Conservation (phyloP, 2,113 vertebrate species). For the Oenanthe oenanthe region DNA sequence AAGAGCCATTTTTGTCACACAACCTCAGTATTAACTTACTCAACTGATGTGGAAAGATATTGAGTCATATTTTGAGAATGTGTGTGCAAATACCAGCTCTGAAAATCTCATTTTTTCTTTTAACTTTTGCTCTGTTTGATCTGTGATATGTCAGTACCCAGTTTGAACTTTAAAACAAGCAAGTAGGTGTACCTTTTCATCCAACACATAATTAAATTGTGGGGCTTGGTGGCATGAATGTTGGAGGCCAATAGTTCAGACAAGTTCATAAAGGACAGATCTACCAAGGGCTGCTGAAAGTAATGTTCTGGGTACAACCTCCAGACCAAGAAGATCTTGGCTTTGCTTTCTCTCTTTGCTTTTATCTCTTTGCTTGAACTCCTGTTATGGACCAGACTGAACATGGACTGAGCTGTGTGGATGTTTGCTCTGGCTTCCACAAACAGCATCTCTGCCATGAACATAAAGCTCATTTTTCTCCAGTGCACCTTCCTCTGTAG, state of each 20-base stretch:
- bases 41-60: neutral
- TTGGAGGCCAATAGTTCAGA: neutral
- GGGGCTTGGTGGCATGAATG: neutral
- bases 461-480: neutral
- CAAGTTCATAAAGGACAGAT: neutral
- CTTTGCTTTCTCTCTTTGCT: neutral
- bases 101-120: constrained; percentile 2
- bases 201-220: neutral
- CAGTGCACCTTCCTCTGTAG: neutral
- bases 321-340: neutral
- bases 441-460: neutral
- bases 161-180: constrained; percentile 1
- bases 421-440: neutral
- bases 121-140: neutral
- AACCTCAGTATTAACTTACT: neutral
- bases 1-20: neutral
- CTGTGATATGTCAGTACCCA: neutral
- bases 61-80: neutral
- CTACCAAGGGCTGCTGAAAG: neutral
- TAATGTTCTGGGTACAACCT: neutral
- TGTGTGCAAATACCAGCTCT: neutral
- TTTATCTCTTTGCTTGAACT: neutral
- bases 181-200: neutral
- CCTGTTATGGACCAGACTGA: neutral
- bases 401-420: neutral